Conservation (phyloP, 2,888 invertebrate genomes). For the Sclerodermus sp. region DNA sequence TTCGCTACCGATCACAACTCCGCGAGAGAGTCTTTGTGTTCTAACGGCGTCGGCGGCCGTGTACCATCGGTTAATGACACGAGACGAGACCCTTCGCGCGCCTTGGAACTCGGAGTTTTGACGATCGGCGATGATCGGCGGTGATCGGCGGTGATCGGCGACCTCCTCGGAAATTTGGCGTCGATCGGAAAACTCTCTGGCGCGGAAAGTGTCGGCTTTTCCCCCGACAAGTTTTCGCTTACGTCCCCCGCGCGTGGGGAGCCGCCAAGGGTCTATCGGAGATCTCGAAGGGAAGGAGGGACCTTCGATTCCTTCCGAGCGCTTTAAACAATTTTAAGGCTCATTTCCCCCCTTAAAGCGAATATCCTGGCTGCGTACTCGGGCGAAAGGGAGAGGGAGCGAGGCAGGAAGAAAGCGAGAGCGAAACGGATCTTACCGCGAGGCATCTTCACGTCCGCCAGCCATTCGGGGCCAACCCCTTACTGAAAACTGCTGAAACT, state of each 20-base stretch:
- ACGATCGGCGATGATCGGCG: too few relatives aligned
- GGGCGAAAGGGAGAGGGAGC: constrained; percentile 4
- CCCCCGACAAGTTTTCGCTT: constrained; percentile 27
- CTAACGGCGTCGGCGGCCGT: too few relatives aligned
- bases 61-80: too few relatives aligned
- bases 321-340: constrained; percentile 59
- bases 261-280: too few relatives aligned
- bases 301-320: constrained; percentile 51
- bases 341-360: constrained; percentile 57
- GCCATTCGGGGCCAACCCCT: constrained; percentile 39
- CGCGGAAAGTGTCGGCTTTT: constrained; percentile 34
- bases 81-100: too few relatives aligned
- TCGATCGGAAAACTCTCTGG: constrained; percentile 2
- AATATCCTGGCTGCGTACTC: constrained; percentile 42
- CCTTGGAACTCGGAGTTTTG: too few relatives aligned
- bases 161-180: constrained; percentile 9
- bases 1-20: too few relatives aligned
- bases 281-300: constrained; percentile 24
- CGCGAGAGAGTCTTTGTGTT: too few relatives aligned
- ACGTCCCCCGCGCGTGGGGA: too few relatives aligned
- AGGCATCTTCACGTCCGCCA: constrained; percentile 38
- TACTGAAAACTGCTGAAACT: constrained; percentile 32
- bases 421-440: constrained; percentile 22
- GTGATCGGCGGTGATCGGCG: too few relatives aligned
- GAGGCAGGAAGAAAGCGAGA: neutral